These are phyloP conservation scores for Pangasius krempfi DNA, from an alignment of 2,797 vertebrate genomes.

Conservation along the genomic window DNA sequence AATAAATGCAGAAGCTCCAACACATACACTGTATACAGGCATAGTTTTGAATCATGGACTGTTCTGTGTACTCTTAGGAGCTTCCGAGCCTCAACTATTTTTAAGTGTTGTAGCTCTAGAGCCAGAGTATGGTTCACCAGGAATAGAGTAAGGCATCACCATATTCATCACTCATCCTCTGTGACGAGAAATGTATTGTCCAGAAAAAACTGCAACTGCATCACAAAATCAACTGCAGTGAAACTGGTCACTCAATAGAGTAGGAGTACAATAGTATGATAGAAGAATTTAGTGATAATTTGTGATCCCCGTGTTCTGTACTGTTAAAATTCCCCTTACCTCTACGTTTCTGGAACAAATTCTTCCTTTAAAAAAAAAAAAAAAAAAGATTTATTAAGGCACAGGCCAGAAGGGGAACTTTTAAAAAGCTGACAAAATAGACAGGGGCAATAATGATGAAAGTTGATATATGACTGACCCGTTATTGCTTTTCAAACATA, in stretches of 20 bases:
- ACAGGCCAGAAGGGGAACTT: background rate
- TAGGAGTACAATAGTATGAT: too few species aligned
- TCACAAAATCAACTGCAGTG: background rate
- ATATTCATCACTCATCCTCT: background rate
- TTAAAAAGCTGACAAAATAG: constrained; percentile 12
- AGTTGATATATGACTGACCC: constrained; percentile 1
- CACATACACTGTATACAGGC: constrained; percentile 9
- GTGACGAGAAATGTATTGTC: background rate
- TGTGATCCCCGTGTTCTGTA: background rate
- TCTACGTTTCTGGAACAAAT: background rate
- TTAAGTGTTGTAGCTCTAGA: background rate
- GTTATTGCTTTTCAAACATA: background rate
- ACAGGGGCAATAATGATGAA: background rate
- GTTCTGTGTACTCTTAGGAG: background rate
- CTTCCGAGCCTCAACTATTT: background rate
- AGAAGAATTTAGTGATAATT: background rate
- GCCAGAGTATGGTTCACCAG: background rate
- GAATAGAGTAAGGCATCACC: too few species aligned
- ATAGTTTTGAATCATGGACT: background rate
- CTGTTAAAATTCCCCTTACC: background rate
- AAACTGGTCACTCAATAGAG: constrained; percentile 1
- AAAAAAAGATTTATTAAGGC: background rate
- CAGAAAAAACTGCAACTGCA: background rate
- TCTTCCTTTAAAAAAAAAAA: too few species aligned
- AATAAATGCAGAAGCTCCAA: background rate